phyloP scores from a whole-genome alignment of 2,113 vertebrate genomes.

The Anhinga anhinga region DNA sequence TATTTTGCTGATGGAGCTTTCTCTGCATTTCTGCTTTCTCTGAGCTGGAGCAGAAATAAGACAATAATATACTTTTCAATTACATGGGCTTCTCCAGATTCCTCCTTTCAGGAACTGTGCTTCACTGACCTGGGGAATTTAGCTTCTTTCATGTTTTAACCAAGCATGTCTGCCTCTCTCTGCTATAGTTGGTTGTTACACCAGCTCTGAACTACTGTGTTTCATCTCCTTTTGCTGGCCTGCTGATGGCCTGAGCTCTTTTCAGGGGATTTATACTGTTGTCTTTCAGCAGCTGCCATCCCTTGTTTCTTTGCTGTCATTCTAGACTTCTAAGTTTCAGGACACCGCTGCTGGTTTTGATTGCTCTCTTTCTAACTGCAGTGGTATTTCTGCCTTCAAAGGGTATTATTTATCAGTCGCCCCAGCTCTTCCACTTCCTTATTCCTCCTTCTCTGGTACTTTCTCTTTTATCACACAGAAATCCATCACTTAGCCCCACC shows the following conservation, averaged over 20 bases:
- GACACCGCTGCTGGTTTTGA: not conserved
- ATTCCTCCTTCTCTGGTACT: not conserved
- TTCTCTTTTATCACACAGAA: not conserved
- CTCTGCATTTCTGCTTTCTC: not conserved
- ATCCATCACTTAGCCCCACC: not conserved
- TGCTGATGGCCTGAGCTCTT: not conserved
- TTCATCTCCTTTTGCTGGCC: not conserved
- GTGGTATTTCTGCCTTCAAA: not conserved
- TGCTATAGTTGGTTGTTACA: not conserved
- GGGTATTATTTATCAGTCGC: not conserved
- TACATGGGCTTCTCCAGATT: not conserved
- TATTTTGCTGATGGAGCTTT: not conserved
- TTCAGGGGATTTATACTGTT: not conserved
- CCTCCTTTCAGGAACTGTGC: not conserved
- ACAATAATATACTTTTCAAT: not conserved
- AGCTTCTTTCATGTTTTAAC: not conserved
- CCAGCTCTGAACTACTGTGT: not conserved
- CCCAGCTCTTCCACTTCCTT: not conserved
- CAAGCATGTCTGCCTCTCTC: not conserved
- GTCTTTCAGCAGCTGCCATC: constrained; percentile 13
- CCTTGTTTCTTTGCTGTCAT: not conserved
- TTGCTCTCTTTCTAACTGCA: not conserved
- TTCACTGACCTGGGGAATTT: not conserved
- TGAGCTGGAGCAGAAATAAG: not conserved
- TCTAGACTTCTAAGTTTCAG: not conserved